Conservation (phyloP, 1,140 invertebrate genomes). For the Ganaspis sp. region DNA sequence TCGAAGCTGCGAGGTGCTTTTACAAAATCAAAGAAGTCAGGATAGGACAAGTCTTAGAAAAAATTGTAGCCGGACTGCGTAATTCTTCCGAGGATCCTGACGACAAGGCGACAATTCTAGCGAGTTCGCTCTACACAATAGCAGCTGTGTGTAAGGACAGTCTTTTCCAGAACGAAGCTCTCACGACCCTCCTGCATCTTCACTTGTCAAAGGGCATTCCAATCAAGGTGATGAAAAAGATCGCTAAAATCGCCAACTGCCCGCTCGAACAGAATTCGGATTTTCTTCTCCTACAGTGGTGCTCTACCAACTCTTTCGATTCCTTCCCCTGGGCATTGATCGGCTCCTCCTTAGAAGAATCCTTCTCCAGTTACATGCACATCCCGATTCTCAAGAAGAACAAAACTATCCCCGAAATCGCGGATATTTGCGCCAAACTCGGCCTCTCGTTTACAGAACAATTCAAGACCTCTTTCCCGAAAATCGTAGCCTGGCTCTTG, state of each 20-base stretch:
- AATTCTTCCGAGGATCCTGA: too few species aligned
- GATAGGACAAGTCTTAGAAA: too few species aligned
- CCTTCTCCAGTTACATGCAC: constrained; percentile 70
- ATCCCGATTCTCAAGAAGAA: constrained; percentile 41
- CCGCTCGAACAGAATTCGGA: constrained; percentile 71
- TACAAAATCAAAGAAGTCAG: not conserved
- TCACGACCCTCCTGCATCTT: constrained; percentile 10
- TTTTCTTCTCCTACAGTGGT: constrained; percentile 60
- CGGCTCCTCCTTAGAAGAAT: constrained; percentile 64
- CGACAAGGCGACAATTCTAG: not conserved
- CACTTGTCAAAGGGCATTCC: not conserved
- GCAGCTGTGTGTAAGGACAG: constrained; percentile 41
- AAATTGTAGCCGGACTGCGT: too few species aligned
- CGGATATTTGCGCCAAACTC: constrained; percentile 59
- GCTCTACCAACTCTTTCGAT: constrained; percentile 51
- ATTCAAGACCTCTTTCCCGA: constrained; percentile 68
- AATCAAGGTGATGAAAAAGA: constrained; percentile 24
- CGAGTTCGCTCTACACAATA: constrained; percentile 34
- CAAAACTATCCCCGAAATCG: constrained; percentile 41
- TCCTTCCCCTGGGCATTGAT: constrained; percentile 70
- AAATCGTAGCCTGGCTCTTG: constrained; percentile 62
- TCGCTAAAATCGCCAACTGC: constrained; percentile 29
- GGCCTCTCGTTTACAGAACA: constrained; percentile 59
- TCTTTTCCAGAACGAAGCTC: constrained; percentile 43
- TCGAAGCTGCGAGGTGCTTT: not conserved